These are phyloP conservation scores for Drosophila longiperda DNA, from an alignment of 2,888 invertebrate species.

Conservation along the genomic window DNA sequence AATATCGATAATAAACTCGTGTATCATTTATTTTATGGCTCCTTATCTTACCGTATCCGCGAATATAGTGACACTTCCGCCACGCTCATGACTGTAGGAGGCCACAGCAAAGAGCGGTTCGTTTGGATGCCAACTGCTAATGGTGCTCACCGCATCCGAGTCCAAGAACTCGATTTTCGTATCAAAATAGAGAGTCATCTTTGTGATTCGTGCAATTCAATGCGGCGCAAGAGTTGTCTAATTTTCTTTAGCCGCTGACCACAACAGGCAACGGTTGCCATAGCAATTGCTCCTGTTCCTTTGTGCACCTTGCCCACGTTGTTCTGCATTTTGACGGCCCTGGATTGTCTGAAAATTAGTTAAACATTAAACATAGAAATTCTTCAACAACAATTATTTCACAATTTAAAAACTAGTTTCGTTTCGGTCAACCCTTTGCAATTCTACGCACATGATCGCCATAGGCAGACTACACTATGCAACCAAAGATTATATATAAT, in stretches of 20 bases:
- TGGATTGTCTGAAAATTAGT: slow-evolving; percentile 16
- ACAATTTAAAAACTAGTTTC: slow-evolving; percentile 35
- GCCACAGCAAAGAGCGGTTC: slow-evolving; percentile 93
- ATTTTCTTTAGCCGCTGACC: slow-evolving; percentile 21
- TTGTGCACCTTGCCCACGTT: not conserved
- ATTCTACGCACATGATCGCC: slow-evolving; percentile 41
- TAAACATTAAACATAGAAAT: slow-evolving; percentile 1
- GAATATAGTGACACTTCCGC: slow-evolving; percentile 94
- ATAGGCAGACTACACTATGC: slow-evolving; percentile 31
- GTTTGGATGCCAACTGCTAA: slow-evolving; percentile 92
- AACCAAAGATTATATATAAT: slow-evolving; percentile 11
- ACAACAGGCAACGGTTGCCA: slow-evolving; percentile 58
- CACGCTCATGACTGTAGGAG: slow-evolving; percentile 94
- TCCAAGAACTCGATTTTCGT: slow-evolving; percentile 92
- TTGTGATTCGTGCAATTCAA: not conserved
- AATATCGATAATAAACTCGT: not conserved
- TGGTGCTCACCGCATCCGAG: slow-evolving; percentile 91
- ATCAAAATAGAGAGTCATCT: slow-evolving; percentile 94
- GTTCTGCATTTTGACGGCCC: slow-evolving; percentile 4
- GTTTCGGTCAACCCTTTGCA: slow-evolving; percentile 15
- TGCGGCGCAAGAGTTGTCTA: not conserved
- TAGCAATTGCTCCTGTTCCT: slow-evolving; percentile 15
- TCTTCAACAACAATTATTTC: slow-evolving; percentile 8
- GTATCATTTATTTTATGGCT: not conserved
- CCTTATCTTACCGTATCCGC: slow-evolving; percentile 90